Percentiles rank a stretch among this genome's conserved stretches.
Evolutionary conservation across 2,113 vertebrate species (phyloP).

Genomic region (Eudyptes chrysolophus): DNA sequence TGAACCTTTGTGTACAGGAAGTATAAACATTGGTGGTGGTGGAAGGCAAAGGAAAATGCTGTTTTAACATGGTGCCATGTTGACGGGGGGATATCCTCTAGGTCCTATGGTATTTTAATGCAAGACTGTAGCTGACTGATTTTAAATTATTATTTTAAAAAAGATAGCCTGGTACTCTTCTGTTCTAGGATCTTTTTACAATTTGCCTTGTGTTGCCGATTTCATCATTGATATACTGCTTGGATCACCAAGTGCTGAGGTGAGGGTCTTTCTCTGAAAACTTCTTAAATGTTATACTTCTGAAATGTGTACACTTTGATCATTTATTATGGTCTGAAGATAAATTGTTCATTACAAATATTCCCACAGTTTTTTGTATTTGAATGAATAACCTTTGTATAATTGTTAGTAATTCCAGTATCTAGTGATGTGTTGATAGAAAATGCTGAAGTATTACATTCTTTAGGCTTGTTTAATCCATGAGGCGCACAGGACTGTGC

Average conservation of each 20-base stretch:
- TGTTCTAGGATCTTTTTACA: slow-evolving; percentile 91
- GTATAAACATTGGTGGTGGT: background rate
- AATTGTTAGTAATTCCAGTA: background rate
- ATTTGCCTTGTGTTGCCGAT: slow-evolving; percentile 91
- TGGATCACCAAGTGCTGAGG: slow-evolving; percentile 94
- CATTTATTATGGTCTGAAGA: background rate
- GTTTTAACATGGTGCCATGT: accelerated
- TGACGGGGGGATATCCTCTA: background rate
- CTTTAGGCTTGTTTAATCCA: background rate
- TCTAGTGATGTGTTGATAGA: background rate
- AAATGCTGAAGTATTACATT: background rate
- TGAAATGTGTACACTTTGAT: background rate
- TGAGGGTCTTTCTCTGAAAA: slow-evolving; percentile 58
- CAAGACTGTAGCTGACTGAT: background rate
- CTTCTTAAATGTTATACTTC: background rate
- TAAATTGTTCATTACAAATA: background rate
- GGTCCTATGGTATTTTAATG: background rate
- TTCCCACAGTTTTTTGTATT: background rate
- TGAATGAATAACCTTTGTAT: background rate
- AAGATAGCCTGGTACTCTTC: background rate
- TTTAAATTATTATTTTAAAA: background rate
- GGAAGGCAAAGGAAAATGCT: background rate
- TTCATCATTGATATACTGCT: slow-evolving; percentile 97
- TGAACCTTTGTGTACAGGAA: background rate
- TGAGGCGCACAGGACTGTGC: background rate